Conservation (phyloP, 2,113 vertebrate genomes). For the Picathartes gymnocephalus region DNA sequence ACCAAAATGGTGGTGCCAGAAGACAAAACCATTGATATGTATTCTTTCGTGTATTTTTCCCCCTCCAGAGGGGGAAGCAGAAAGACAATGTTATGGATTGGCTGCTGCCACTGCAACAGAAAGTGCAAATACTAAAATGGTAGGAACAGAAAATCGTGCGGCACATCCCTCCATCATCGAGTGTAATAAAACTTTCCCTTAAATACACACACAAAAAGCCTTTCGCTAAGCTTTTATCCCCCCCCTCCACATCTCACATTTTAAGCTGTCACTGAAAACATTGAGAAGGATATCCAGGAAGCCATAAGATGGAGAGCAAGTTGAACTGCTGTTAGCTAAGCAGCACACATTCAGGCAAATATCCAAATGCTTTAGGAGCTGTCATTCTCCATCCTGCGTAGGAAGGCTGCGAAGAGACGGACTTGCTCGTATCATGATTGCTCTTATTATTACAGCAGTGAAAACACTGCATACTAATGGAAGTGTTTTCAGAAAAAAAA, state of each 20-base stretch:
- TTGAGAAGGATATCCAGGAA: constrained; percentile 48
- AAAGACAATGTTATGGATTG: constrained; percentile 1
- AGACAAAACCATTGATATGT: background rate
- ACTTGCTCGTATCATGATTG: constrained; percentile 53
- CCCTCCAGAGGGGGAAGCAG: constrained; percentile 2
- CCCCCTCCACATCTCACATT: constrained; percentile 38
- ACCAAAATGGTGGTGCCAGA: background rate
- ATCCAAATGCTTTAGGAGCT: constrained; percentile 33
- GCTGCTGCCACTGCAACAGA: constrained; percentile 22
- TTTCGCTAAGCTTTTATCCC: constrained; percentile 34
- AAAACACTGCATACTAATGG: constrained; percentile 20
- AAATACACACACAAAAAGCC: constrained; percentile 28
- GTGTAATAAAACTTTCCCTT: constrained; percentile 41
- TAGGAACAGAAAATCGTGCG: background rate
- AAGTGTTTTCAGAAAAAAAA: constrained; percentile 1
- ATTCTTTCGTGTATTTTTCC: background rate
- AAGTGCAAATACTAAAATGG: constrained; percentile 27
- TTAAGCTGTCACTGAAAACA: constrained; percentile 55
- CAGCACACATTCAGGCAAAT: constrained; percentile 39
- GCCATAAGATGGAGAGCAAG: constrained; percentile 31
- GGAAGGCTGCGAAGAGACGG: constrained; percentile 31
- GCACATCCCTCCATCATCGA: constrained; percentile 5
- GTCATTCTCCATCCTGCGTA: background rate
- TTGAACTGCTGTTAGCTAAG: background rate
- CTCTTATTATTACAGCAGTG: constrained; percentile 32